Evolutionary conservation across 2,888 invertebrate species (phyloP).

Genomic region (Amblyjoppa fuscipennis): DNA sequence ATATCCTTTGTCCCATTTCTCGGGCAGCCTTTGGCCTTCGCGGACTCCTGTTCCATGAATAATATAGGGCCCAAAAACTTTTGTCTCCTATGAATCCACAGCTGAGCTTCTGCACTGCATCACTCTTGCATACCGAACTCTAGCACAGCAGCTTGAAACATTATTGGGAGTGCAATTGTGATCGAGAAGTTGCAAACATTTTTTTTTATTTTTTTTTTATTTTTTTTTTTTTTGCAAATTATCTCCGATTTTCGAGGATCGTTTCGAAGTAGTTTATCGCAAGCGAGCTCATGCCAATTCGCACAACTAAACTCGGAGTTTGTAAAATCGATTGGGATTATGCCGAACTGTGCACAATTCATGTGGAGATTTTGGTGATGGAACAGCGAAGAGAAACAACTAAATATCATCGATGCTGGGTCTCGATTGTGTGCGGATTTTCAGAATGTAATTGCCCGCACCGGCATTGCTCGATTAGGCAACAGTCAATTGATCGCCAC

Average conservation of each 20-base stretch:
- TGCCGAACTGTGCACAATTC: neutral
- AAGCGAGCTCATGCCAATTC: constrained; percentile 6
- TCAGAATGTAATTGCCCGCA: constrained; percentile 59
- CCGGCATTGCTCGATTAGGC: constrained; percentile 32
- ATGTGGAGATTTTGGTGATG: neutral
- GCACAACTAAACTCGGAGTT: constrained; percentile 5
- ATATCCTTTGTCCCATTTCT: constrained; percentile 77
- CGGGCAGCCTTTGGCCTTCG: constrained; percentile 52
- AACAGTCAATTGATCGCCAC: neutral
- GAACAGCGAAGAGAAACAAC: neutral
- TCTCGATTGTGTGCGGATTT: constrained; percentile 60
- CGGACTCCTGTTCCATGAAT: constrained; percentile 63
- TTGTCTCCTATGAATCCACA: constrained; percentile 38
- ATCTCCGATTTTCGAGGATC: neutral
- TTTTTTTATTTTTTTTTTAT: constrained; percentile 3
- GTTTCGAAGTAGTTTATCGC: constrained; percentile 2
- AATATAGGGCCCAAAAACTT: constrained; percentile 54
- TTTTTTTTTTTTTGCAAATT: constrained; percentile 10
- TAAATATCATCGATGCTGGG: neutral
- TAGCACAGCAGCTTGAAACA: neutral
- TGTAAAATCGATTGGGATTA: neutral
- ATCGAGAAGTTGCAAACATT: neutral
- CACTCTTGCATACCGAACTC: constrained; percentile 44
- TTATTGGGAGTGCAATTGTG: neutral
- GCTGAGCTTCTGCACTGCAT: constrained; percentile 41